A percentile compares a stretch with the other conserved stretches of the same genome.
phyloP scores from a whole-genome alignment of 2,888 invertebrate species.

The Parnassius glacialis region DNA sequence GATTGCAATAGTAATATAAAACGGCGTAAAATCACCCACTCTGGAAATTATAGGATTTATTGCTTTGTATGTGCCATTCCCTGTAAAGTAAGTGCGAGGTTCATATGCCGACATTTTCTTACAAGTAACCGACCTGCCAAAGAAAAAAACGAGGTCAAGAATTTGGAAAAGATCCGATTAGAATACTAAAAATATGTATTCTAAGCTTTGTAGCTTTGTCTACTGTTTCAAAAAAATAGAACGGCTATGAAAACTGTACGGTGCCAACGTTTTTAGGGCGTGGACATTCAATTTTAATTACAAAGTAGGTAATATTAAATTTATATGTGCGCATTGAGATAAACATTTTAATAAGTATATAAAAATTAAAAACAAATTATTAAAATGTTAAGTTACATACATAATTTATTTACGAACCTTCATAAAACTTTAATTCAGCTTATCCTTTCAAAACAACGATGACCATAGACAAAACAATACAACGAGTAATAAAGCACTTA shows the following conservation, averaged over 20 bases:
- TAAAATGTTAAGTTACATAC: too few species aligned
- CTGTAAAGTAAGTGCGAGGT: constrained; percentile 68
- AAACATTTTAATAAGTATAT: too few species aligned
- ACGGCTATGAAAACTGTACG: not conserved
- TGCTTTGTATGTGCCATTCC: constrained; percentile 62
- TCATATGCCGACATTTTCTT: constrained; percentile 69
- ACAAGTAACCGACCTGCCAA: constrained; percentile 57
- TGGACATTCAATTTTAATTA: constrained; percentile 1
- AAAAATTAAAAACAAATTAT: too few species aligned
- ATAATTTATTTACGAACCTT: too few species aligned
- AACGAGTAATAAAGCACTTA: too few species aligned
- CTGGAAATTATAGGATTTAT: constrained; percentile 57
- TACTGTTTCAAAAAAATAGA: not conserved
- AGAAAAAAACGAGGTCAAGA: constrained; percentile 54
- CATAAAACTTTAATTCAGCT: too few species aligned
- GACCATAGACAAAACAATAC: too few species aligned
- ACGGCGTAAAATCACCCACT: constrained; percentile 89
- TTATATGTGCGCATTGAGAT: too few species aligned
- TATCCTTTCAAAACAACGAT: too few species aligned
- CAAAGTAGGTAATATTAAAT: not conserved
- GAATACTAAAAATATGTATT: not conserved
- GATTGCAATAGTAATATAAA: constrained; percentile 90
- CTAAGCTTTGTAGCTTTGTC: not conserved
- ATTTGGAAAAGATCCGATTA: constrained; percentile 20
- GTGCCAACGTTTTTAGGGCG: constrained; percentile 9